These are phyloP conservation scores for Zingel zingel DNA, from an alignment of 2,113 vertebrate species.

Conservation along the genomic window DNA sequence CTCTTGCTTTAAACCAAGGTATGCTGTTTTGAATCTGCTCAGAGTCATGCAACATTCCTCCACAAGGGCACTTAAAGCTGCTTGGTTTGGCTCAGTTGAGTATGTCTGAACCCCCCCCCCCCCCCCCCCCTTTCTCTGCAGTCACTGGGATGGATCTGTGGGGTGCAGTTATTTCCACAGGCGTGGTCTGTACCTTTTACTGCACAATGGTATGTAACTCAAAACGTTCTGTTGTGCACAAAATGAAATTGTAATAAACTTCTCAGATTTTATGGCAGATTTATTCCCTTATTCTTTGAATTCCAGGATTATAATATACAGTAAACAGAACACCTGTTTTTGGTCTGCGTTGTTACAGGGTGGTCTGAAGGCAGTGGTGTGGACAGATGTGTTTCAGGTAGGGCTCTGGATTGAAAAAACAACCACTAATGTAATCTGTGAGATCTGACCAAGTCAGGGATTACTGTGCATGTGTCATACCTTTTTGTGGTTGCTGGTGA, in stretches of 20 bases:
- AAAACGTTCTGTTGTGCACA: neutral
- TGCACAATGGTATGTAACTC: constrained; percentile 88
- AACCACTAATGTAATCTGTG: neutral
- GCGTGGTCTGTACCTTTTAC: constrained; percentile 93
- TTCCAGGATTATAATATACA: neutral
- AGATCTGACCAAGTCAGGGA: neutral
- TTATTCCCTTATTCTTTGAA: neutral
- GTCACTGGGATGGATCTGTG: constrained; percentile 92
- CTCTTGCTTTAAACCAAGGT: constrained; percentile 98
- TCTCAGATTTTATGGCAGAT: neutral
- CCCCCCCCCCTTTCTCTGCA: constrained; percentile 64
- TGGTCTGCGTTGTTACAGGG: constrained; percentile 82
- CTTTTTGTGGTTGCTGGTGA: neutral
- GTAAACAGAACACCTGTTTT: neutral
- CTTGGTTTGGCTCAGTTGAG: constrained; percentile 16
- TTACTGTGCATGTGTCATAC: neutral
- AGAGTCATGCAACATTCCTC: constrained; percentile 7
- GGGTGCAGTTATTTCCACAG: constrained; percentile 90
- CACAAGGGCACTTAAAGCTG: constrained; percentile 34
- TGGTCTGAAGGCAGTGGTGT: constrained; percentile 93
- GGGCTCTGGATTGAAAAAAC: neutral
- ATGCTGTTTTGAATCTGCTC: constrained; percentile 12
- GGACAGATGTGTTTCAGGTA: constrained; percentile 93
- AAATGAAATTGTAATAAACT: neutral
- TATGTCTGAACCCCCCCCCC: constrained; percentile 1